phyloP scores from a whole-genome alignment of 2,888 invertebrate genomes.

The Halocaridina rubra region DNA sequence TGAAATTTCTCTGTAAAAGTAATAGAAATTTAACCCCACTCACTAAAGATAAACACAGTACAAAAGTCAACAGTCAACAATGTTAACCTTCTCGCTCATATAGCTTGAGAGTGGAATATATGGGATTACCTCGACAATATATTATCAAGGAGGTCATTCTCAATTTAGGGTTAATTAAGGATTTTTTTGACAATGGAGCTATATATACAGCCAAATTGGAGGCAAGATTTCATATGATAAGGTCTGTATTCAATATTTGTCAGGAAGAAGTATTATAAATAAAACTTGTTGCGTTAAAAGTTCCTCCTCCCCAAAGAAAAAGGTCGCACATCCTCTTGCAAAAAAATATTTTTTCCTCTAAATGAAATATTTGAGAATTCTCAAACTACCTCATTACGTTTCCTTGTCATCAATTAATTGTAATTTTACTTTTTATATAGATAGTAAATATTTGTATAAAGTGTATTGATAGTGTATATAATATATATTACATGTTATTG shows the following conservation, averaged over 20 bases:
- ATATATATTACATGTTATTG: conserved; percentile 48
- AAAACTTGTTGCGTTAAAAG: neutral
- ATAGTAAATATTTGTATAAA: conserved; percentile 34
- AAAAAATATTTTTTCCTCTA: neutral
- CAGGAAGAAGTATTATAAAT: neutral
- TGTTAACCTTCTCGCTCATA: no score
- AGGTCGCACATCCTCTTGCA: neutral
- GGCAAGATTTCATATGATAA: neutral
- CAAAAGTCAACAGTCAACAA: no score
- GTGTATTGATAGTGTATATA: conserved; percentile 28
- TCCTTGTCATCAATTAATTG: conserved; percentile 14
- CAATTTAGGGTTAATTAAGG: no score
- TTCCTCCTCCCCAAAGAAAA: no score
- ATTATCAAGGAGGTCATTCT: no score
- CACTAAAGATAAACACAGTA: no score
- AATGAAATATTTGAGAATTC: neutral
- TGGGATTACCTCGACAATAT: neutral
- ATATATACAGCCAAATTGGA: neutral
- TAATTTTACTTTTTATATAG: conserved; percentile 47
- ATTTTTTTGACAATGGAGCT: no score
- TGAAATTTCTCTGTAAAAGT: no score
- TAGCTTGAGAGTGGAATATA: no score
- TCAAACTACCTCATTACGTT: conserved; percentile 47
- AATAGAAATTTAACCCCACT: no score
- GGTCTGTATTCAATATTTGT: neutral